Percentiles rank a stretch among this genome's conserved stretches.
These are phyloP conservation scores for Melinaea menophilus DNA, from an alignment of 2,888 invertebrate species.

Conservation along the genomic window DNA sequence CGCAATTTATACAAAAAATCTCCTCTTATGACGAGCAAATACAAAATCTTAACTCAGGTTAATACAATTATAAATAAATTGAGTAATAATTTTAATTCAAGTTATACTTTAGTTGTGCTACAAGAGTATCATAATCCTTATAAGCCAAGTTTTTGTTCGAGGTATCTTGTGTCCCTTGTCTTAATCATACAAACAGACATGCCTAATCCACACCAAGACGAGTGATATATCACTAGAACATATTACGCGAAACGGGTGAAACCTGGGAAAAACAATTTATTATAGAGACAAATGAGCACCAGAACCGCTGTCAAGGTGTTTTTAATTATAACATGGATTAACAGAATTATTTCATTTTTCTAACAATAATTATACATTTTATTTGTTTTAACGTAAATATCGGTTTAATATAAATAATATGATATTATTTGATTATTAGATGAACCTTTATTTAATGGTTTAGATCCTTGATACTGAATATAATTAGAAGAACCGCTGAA, in stretches of 20 bases:
- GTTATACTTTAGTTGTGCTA: neutral
- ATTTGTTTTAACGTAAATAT: too few species aligned
- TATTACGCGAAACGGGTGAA: conserved; percentile 54
- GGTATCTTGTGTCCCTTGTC: conserved; percentile 20
- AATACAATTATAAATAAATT: neutral
- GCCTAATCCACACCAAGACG: conserved; percentile 57
- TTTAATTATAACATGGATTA: conserved; percentile 55
- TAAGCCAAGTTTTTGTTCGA: neutral
- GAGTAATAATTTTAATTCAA: neutral
- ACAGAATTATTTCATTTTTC: conserved; percentile 6
- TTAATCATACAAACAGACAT: conserved; percentile 50
- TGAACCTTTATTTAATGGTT: too few species aligned
- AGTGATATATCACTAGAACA: conserved; percentile 66
- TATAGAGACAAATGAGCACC: conserved; percentile 59
- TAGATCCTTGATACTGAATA: too few species aligned
- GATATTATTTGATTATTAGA: too few species aligned
- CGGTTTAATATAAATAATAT: too few species aligned
- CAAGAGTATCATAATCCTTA: neutral
- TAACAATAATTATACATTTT: neutral
- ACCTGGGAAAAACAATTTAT: conserved; percentile 66
- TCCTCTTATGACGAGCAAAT: too few species aligned
- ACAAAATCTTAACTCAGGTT: too few species aligned
- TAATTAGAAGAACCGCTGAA: too few species aligned
- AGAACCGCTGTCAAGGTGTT: conserved; percentile 40
- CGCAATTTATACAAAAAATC: too few species aligned